Evolutionary conservation across 2,113 vertebrate species (phyloP).

Genomic region (Alectura lathami): DNA sequence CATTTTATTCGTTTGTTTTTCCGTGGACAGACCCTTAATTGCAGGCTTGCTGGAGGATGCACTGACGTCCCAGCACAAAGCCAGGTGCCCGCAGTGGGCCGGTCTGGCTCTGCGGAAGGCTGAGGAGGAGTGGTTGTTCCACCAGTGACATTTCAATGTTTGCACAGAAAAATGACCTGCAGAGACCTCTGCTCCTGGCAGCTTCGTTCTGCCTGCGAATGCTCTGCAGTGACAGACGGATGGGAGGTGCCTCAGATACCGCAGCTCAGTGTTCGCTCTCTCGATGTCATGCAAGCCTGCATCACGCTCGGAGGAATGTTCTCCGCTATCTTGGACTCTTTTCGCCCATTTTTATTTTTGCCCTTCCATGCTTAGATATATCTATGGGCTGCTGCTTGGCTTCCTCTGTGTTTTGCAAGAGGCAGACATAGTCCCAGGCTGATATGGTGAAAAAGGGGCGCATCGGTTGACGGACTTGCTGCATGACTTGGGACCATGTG

Average conservation of each 20-base stretch:
- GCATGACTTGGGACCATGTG: rapidly evolving
- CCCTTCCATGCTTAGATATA: not conserved
- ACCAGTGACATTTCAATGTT: not conserved
- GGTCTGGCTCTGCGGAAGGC: rapidly evolving
- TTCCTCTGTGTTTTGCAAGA: not conserved
- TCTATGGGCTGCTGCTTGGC: not conserved
- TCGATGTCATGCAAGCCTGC: rapidly evolving
- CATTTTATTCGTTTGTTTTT: slow-evolving; percentile 22
- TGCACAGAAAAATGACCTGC: not conserved
- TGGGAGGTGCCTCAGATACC: not conserved
- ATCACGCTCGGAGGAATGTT: not conserved
- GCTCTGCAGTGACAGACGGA: not conserved
- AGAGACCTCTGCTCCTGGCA: not conserved
- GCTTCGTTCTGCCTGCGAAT: not conserved
- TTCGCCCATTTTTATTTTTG: not conserved
- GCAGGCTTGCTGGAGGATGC: not conserved
- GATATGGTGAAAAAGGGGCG: not conserved
- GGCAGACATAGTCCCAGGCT: not conserved
- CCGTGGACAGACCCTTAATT: not conserved
- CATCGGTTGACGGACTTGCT: not conserved
- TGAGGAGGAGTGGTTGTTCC: not conserved
- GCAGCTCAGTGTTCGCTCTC: not conserved
- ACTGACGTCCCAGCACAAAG: not conserved
- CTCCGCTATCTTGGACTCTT: not conserved
- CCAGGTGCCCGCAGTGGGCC: not conserved